These are phyloP conservation scores for Unio delphinus DNA, from an alignment of 2,888 invertebrate genomes.

Conservation along the genomic window DNA sequence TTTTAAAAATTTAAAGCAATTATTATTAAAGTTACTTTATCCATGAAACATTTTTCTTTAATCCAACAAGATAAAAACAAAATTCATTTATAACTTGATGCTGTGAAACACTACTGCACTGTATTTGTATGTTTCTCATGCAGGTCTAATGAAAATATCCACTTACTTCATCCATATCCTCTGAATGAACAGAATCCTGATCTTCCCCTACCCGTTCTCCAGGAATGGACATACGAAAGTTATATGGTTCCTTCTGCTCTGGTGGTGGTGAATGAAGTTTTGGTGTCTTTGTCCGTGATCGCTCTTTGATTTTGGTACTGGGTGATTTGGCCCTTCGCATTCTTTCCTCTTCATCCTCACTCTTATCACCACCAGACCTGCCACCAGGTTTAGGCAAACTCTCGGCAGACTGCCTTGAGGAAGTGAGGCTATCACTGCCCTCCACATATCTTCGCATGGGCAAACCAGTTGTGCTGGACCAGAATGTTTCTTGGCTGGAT, in stretches of 20 bases:
- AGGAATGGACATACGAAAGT: constrained; percentile 11
- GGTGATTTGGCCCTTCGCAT: constrained; percentile 62
- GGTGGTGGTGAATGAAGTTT: constrained; percentile 62
- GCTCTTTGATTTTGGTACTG: constrained; percentile 66
- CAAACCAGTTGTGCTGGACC: constrained; percentile 7
- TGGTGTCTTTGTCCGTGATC: constrained; percentile 61
- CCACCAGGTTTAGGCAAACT: constrained; percentile 15
- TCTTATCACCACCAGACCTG: constrained; percentile 41
- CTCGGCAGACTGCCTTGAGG: constrained; percentile 13
- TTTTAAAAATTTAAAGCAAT: too few relatives aligned
- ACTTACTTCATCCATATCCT: constrained; percentile 29
- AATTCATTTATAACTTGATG: too few relatives aligned
- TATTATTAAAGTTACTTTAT: too few relatives aligned
- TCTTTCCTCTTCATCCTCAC: constrained; percentile 54
- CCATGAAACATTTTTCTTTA: too few relatives aligned
- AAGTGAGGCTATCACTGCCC: constrained; percentile 54
- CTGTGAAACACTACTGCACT: too few relatives aligned
- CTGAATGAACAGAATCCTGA: constrained; percentile 28
- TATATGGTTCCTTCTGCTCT: constrained; percentile 25
- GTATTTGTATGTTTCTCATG: too few relatives aligned
- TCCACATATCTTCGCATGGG: constrained; percentile 54
- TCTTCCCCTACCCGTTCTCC: constrained; percentile 21
- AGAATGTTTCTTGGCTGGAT: too few relatives aligned
- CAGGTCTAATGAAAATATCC: background rate
- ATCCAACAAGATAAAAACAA: too few relatives aligned